Base-by-base conservation (phyloP, 2,797 vertebrate species). In the Xenopus petersii region DNA sequence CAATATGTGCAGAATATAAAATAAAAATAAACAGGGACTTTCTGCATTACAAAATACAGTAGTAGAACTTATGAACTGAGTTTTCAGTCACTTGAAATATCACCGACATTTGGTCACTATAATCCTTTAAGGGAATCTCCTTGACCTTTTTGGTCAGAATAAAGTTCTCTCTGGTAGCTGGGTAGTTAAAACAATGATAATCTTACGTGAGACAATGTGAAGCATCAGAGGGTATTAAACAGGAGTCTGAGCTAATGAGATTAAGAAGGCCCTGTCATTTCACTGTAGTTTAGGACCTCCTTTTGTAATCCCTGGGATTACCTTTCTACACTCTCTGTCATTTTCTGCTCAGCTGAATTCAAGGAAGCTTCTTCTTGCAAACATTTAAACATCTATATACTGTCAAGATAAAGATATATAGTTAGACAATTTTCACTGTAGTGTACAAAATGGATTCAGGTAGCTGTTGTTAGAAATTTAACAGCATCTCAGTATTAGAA, bases 221-320 rank as follows among this genome's bases (percentile, higher is more conserved):
- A 59, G 49, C 15, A 51, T 42, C 58, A 66, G 10, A 17, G 17
- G 16, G 64, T 16, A 30, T 47, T 47, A 70, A 66, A 42, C 68
- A 65, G 67, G 56, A 63, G 79, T 85, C 82, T 81, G 71, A 68
- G 71, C 86, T 93, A 92, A 94, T 90, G 77, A 90, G 92, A 90
- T 93, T 93, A 93, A 16, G 84, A 26, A 64, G 61, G 71, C 13
- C 82, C 64, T 68, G 75, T 82, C 74, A 80, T 84, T 84, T 86
- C 84, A 84, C 83, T 73, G 84, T 89, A 86, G 81, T 66, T 90
- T 89, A 87, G 85, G 86, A 79, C 85, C 87, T 83, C 87, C 84
- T 78, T 83, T 89, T 88, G 89, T 91, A 92, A 85, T 88, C 87
- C 80, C 80, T 77, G 1, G 86, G 92, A 93, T 93, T 92, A 92